Evolutionary conservation across 2,797 vertebrate species (phyloP).

Genomic region (Catamblyrhynchus diadema): DNA sequence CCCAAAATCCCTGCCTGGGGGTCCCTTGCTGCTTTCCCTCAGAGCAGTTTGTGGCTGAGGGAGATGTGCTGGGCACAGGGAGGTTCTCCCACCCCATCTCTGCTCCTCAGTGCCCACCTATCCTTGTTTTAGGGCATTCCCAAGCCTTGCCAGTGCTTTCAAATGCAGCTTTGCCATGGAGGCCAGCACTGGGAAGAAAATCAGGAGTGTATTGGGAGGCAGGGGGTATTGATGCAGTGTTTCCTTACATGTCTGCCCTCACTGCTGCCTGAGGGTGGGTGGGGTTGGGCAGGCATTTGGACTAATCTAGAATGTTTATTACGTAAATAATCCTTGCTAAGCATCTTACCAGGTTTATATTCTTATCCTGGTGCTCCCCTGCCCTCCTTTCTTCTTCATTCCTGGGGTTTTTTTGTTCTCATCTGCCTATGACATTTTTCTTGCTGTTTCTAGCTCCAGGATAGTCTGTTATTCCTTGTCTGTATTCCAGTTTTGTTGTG

Average conservation of each 20-base stretch:
- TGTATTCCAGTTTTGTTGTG: neutral
- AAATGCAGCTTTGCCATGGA: neutral
- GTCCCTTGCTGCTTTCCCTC: neutral
- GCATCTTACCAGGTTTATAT: neutral
- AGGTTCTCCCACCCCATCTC: neutral
- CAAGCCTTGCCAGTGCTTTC: neutral
- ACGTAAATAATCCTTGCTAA: conserved; percentile 1
- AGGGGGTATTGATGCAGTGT: fast-evolving
- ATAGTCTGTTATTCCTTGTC: neutral
- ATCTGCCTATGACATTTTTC: neutral
- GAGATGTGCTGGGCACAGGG: neutral
- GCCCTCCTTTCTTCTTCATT: neutral
- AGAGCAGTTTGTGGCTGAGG: neutral
- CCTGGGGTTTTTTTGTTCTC: neutral
- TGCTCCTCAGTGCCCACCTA: neutral
- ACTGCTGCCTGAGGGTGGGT: neutral
- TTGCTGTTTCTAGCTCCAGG: neutral
- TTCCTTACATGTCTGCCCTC: neutral
- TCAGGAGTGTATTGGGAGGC: neutral
- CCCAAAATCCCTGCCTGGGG: neutral
- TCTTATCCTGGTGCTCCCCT: neutral
- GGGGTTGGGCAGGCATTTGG: neutral
- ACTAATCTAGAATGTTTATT: neutral
- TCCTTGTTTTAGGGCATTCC: neutral
- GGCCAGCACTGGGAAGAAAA: neutral